These are phyloP conservation scores for Oreochromis mossambicus DNA, from an alignment of 2,797 vertebrate species.

Conservation along the genomic window DNA sequence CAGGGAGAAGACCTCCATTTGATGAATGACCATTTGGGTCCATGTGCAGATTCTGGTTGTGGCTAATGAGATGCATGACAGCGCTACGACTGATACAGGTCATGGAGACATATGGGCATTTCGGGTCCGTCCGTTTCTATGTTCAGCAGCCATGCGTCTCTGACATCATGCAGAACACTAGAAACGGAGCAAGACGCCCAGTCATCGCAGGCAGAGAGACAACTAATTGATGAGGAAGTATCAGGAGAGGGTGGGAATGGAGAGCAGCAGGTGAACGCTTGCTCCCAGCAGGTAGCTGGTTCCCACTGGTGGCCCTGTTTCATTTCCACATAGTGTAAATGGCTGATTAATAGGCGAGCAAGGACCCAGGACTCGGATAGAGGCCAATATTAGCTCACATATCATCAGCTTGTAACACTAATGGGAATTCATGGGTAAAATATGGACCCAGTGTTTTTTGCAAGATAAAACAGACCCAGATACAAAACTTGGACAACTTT, in stretches of 20 bases:
- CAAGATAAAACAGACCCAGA: slow-evolving; percentile 5
- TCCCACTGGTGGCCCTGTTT: slow-evolving; percentile 55
- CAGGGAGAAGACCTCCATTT: slow-evolving; percentile 25
- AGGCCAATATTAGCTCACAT: slow-evolving; percentile 42
- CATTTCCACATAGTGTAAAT: slow-evolving; percentile 7
- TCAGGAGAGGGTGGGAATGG: neutral
- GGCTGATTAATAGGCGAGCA: slow-evolving; percentile 48
- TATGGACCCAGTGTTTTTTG: neutral
- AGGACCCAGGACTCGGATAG: slow-evolving; percentile 11
- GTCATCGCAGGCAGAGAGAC: neutral
- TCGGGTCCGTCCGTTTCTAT: slow-evolving; percentile 29
- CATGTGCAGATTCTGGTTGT: slow-evolving; percentile 18
- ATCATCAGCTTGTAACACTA: slow-evolving; percentile 32
- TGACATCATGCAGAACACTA: slow-evolving; percentile 37
- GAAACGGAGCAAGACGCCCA: slow-evolving; percentile 35
- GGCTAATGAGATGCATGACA: slow-evolving; percentile 62
- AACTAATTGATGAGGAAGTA: neutral
- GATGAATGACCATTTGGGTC: slow-evolving; percentile 41
- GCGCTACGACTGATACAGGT: slow-evolving; percentile 53
- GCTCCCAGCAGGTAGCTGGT: slow-evolving; percentile 43
- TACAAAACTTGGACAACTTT: neutral
- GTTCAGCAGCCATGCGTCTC: slow-evolving; percentile 59
- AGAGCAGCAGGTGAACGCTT: slow-evolving; percentile 54
- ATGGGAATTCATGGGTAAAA: slow-evolving; percentile 41
- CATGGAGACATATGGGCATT: slow-evolving; percentile 58